Evolutionary conservation across 1,140 invertebrate species (phyloP).

Genomic region (Pogonognathellus flavescens): DNA sequence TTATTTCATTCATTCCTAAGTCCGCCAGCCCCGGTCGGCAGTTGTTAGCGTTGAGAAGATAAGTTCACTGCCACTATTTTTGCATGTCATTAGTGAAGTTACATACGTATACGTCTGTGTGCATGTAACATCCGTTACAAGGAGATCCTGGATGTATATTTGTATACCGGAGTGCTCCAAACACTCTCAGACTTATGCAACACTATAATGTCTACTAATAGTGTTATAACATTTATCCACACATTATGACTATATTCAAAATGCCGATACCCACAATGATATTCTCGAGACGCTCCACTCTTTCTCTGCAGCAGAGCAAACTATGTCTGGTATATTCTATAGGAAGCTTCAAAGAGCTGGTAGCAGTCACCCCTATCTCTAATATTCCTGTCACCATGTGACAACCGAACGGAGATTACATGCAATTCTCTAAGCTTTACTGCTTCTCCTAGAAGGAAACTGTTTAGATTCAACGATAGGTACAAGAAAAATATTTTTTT

Average conservation of each 20-base stretch:
- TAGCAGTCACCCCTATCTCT: background rate
- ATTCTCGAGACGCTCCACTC: background rate
- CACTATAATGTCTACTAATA: background rate
- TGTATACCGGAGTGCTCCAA: too few species aligned
- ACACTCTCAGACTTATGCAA: background rate
- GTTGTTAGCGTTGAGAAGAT: slow-evolving; percentile 35
- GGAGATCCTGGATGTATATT: background rate
- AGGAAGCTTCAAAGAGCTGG: too few species aligned
- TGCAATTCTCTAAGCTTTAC: slow-evolving; percentile 17
- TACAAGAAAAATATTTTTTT: slow-evolving; percentile 36
- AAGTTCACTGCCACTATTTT: slow-evolving; percentile 58
- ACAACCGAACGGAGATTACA: slow-evolving; percentile 16
- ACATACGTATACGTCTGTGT: background rate
- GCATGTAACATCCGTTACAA: background rate
- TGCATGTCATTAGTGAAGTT: slow-evolving; percentile 54
- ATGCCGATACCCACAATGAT: background rate
- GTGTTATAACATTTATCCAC: background rate
- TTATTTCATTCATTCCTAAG: slow-evolving; percentile 55
- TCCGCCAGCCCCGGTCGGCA: slow-evolving; percentile 1
- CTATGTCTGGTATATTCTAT: too few species aligned
- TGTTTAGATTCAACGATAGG: slow-evolving; percentile 7
- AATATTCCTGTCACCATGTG: slow-evolving; percentile 30
- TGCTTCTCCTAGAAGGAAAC: background rate
- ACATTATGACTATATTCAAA: background rate
- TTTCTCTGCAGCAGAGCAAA: background rate